Conservation (phyloP, 2,113 vertebrate species). For the Tragulus kanchil region DNA sequence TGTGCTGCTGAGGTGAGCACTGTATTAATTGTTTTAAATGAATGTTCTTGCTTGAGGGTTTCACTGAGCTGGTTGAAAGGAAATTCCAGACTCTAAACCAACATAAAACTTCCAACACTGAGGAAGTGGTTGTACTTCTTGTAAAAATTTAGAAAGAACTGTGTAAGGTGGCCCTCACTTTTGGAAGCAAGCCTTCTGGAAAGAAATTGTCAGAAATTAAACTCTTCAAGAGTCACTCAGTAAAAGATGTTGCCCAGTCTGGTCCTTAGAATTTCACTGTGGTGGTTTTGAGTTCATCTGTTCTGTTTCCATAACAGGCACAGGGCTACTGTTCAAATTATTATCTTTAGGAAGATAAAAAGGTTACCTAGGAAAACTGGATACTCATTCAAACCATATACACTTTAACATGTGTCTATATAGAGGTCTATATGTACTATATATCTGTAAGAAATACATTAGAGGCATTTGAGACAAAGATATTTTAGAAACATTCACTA, state of each 20-base stretch:
- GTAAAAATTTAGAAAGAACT: background rate
- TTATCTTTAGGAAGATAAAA: background rate
- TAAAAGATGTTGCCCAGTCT: background rate
- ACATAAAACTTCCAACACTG: background rate
- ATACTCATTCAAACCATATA: background rate
- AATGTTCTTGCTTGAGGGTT: background rate
- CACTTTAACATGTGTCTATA: background rate
- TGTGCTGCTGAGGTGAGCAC: too few species aligned
- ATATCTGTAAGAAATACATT: background rate
- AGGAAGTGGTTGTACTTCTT: background rate
- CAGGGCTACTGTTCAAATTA: background rate
- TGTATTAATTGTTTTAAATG: constrained; percentile 51
- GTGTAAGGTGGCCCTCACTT: background rate
- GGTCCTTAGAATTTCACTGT: background rate
- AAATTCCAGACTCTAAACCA: constrained; percentile 2
- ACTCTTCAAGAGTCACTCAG: background rate
- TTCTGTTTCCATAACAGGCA: background rate
- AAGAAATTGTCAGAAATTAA: constrained; percentile 44
- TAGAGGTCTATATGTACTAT: background rate
- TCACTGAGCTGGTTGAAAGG: background rate
- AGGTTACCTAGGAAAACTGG: background rate
- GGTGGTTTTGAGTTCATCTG: background rate
- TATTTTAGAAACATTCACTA: background rate
- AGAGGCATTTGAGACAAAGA: constrained; percentile 9
- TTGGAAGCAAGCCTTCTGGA: background rate